Conservation (phyloP, 2,888 invertebrate genomes). For the Clivina fossor region DNA sequence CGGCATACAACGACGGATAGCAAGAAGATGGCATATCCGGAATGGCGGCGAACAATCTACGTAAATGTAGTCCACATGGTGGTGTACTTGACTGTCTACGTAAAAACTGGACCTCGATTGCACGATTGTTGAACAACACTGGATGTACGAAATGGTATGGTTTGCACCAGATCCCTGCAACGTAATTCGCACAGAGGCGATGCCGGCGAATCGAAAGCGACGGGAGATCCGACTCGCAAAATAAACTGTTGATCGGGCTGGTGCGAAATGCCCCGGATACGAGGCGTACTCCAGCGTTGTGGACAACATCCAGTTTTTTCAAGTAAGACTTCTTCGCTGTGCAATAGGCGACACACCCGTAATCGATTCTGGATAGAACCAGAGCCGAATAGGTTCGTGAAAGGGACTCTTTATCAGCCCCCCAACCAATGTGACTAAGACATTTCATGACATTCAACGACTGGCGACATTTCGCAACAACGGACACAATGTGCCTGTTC, state of each 20-base stretch:
- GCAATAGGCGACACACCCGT: slow-evolving; percentile 38
- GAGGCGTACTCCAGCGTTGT: slow-evolving; percentile 30
- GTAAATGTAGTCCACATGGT: too few species aligned
- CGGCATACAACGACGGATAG: too few species aligned
- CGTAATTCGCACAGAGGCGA: neutral
- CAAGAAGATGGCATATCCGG: neutral
- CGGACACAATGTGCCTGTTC: slow-evolving; percentile 18
- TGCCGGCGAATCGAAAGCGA: slow-evolving; percentile 16
- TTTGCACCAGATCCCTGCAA: neutral
- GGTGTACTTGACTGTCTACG: too few species aligned
- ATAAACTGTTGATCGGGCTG: slow-evolving; percentile 29
- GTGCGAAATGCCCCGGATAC: slow-evolving; percentile 33
- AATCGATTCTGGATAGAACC: slow-evolving; percentile 37
- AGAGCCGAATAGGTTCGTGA: slow-evolving; percentile 26
- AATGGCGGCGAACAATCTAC: too few species aligned
- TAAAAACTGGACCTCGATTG: too few species aligned
- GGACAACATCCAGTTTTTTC: slow-evolving; percentile 33
- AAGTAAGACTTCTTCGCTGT: slow-evolving; percentile 26
- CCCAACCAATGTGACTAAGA: slow-evolving; percentile 32
- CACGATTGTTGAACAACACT: neutral
- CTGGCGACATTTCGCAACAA: slow-evolving; percentile 13
- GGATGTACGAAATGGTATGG: neutral
- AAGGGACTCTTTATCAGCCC: slow-evolving; percentile 22
- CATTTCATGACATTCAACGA: slow-evolving; percentile 34
- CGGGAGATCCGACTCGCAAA: slow-evolving; percentile 10